Evolutionary conservation across 2,888 invertebrate species (phyloP), one percentile per base, ranked within the genome.

Genomic region (Archips crataeganus): DNA sequence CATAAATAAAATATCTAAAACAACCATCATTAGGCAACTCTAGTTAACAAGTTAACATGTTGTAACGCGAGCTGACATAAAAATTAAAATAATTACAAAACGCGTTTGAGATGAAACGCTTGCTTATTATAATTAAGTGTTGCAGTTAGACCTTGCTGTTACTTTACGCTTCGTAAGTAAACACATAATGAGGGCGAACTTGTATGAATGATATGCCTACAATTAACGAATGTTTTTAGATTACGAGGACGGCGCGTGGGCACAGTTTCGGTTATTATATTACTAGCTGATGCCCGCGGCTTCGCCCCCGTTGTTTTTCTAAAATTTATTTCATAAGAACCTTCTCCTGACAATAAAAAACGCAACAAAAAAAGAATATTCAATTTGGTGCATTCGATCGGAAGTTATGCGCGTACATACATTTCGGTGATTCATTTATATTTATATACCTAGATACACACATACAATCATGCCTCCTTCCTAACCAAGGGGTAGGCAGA

Each of bases 141-240:
- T 76, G 77, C 80, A 78, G 77, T 79, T 77, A 84, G 89, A 88
- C 90, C 90, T 90, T 90, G 90, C 80, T 82, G 81, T 89, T 84
- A 88, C 85, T 90, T 90, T 84, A 90, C 90, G 90, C 70, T 59
- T 64, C 47, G 59, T 42, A 42, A 11, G 49, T 71, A 67, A 63
- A 49, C 66, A 71, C 34, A 34, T 70, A 42, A 73, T 73, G 73
- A 69, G 73, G 68, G 36, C 71, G 36, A 32, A 32, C 34, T 42
- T 66, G 62, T 51, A 51, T 65, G 65, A 65, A 65, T 51, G 65
- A 65, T 15, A 60, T 39, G 39, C 60, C 8, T 39, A 60, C 39
- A 36, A n/a, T 39, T 60, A 59, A 32, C 13, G 4, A n/a, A 36
- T 32, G 8, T 60, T 60, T 36, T 2, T 32, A 3, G 11, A 57